phyloP scores from a whole-genome alignment of 1,140 invertebrate genomes.

The Caenorhabditis elegans region DNA sequence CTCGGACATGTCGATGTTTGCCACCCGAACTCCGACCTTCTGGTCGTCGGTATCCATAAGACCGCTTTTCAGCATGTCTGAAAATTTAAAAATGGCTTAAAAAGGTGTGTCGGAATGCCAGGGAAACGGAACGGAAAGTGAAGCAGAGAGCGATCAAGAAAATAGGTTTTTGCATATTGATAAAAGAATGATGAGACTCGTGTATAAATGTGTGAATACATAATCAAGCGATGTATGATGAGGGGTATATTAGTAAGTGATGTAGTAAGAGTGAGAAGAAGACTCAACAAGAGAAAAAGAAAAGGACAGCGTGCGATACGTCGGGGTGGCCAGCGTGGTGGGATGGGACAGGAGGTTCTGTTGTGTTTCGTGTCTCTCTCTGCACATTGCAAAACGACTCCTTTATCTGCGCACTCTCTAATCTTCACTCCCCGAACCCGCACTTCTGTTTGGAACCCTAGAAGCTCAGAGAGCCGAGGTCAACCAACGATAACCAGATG shows the following conservation, averaged over 20 bases:
- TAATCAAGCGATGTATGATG: not conserved
- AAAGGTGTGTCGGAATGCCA: too few species aligned
- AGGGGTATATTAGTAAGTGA: conserved; percentile 7
- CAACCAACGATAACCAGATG: conserved; percentile 11
- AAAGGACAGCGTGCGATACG: not conserved
- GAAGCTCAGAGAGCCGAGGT: not conserved
- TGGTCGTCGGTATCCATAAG: not conserved
- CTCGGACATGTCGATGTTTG: not conserved
- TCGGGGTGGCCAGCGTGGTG: conserved; percentile 21
- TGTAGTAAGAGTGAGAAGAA: conserved; percentile 21
- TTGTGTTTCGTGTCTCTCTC: not conserved
- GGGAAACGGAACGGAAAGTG: not conserved
- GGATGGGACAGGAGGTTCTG: not conserved
- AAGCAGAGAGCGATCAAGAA: not conserved
- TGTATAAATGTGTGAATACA: not conserved
- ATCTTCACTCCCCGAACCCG: not conserved
- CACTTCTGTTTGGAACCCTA: conserved; percentile 1
- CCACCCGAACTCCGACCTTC: conserved; percentile 3
- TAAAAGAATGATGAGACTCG: not conserved
- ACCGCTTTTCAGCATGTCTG: conserved; percentile 6
- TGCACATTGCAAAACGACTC: not conserved
- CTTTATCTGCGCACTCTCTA: not conserved
- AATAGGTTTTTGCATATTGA: not conserved
- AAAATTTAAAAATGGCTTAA: too few species aligned
- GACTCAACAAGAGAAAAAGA: not conserved